Evolutionary conservation across 2,113 vertebrate genomes (phyloP).

Genomic region (Protobothrops flavoviridis): DNA sequence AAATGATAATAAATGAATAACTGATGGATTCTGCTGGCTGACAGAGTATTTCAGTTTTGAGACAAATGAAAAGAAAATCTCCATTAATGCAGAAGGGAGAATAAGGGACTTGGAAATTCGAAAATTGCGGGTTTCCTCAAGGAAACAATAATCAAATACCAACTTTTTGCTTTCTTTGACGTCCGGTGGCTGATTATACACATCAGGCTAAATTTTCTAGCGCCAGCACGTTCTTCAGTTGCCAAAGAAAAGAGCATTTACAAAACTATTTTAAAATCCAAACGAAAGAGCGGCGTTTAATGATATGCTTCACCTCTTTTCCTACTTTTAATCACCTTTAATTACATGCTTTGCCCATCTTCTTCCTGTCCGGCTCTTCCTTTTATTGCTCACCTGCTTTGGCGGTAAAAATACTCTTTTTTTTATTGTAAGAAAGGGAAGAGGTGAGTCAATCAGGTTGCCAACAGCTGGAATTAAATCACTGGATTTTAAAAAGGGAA

Average conservation of each 20-base stretch:
- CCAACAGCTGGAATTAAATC: not conserved
- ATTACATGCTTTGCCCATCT: not conserved
- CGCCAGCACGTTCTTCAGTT: not conserved
- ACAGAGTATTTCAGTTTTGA: slow-evolving; percentile 1
- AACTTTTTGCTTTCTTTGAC: slow-evolving; percentile 22
- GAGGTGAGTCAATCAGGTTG: not conserved
- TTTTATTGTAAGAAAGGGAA: not conserved
- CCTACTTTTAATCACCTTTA: not conserved
- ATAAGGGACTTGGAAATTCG: slow-evolving; percentile 22
- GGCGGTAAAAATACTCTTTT: not conserved
- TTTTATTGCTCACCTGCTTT: not conserved
- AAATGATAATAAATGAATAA: slow-evolving; percentile 23
- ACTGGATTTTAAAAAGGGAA: not conserved
- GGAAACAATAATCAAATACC: slow-evolving; percentile 29
- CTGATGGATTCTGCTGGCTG: not conserved
- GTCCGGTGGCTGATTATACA: not conserved
- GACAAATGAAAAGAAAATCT: slow-evolving; percentile 1
- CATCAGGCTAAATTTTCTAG: not conserved
- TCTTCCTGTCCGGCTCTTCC: not conserved
- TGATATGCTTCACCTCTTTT: not conserved
- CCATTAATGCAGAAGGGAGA: not conserved
- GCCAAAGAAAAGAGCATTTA: not conserved
- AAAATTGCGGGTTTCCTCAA: slow-evolving; percentile 7
- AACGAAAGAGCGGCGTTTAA: not conserved
- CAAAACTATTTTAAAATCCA: not conserved